These are phyloP conservation scores for Clarias gariepinus DNA, from an alignment of 2,113 vertebrate genomes.

Conservation along the genomic window DNA sequence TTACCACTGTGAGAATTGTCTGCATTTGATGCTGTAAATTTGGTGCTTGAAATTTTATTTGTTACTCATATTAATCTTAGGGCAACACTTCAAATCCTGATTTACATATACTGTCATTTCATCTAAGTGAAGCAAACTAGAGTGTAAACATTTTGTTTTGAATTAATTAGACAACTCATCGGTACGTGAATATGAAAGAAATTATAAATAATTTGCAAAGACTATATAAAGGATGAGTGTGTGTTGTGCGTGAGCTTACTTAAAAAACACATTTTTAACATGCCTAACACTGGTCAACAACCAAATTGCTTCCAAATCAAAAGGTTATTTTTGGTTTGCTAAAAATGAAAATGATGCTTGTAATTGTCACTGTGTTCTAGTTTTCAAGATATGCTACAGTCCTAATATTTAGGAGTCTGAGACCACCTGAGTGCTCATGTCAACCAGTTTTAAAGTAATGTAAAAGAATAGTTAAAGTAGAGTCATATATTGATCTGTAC, in stretches of 20 bases:
- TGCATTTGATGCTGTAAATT: background rate
- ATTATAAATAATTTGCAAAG: background rate
- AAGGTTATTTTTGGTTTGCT: no score
- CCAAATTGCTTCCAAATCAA: no score
- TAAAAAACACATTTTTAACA: background rate
- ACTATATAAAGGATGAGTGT: background rate
- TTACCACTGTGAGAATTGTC: background rate
- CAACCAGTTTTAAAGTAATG: no score
- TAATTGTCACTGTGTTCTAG: no score
- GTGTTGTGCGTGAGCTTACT: background rate
- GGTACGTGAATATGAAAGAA: background rate
- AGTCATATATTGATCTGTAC: no score
- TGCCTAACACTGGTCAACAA: no score
- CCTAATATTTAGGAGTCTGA: no score
- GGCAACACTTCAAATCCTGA: background rate
- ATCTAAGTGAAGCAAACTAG: background rate
- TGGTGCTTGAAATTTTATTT: background rate
- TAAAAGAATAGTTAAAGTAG: no score
- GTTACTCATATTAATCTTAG: background rate
- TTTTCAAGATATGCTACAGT: no score
- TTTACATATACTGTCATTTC: background rate
- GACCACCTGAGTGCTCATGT: no score
- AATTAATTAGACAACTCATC: background rate
- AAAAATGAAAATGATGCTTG: no score
- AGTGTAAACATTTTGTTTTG: background rate